Conservation (phyloP, 2,888 invertebrate species). For the Scotopteryx bipunctaria region DNA sequence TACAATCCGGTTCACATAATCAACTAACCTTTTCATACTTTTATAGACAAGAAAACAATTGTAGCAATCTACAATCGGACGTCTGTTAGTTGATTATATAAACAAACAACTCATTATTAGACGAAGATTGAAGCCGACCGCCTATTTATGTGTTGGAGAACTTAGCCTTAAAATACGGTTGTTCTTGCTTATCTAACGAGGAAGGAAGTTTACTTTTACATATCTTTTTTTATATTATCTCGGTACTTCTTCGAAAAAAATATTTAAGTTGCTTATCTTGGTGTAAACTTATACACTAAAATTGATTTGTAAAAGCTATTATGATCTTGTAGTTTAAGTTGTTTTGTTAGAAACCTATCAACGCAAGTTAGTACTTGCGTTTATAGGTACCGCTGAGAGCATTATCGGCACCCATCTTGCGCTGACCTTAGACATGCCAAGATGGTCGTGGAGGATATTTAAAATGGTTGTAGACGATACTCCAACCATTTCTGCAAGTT, state of each 20-base stretch:
- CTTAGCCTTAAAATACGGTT: constrained; percentile 3
- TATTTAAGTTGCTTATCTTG: too few relatives aligned
- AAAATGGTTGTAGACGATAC: background rate
- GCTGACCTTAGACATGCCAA: background rate
- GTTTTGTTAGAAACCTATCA: too few relatives aligned
- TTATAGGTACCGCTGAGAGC: too few relatives aligned
- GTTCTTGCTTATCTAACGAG: constrained; percentile 8
- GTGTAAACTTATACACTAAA: too few relatives aligned
- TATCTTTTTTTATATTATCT: constrained; percentile 1
- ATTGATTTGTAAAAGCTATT: too few relatives aligned
- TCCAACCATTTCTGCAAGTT: background rate
- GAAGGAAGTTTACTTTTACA: constrained; percentile 15
- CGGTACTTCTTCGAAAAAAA: too few relatives aligned
- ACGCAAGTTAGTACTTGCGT: too few relatives aligned
- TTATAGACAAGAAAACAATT: too few relatives aligned
- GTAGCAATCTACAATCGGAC: too few relatives aligned
- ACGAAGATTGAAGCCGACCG: background rate
- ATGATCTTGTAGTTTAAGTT: constrained; percentile 1
- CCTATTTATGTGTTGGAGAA: constrained; percentile 3
- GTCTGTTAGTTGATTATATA: too few relatives aligned
- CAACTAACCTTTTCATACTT: too few relatives aligned
- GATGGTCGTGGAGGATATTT: background rate
- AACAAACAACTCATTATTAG: background rate
- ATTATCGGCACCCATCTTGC: background rate
- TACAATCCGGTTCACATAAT: too few relatives aligned